Conservation (phyloP, 2,113 vertebrate genomes). For the Silurus meridionalis region DNA sequence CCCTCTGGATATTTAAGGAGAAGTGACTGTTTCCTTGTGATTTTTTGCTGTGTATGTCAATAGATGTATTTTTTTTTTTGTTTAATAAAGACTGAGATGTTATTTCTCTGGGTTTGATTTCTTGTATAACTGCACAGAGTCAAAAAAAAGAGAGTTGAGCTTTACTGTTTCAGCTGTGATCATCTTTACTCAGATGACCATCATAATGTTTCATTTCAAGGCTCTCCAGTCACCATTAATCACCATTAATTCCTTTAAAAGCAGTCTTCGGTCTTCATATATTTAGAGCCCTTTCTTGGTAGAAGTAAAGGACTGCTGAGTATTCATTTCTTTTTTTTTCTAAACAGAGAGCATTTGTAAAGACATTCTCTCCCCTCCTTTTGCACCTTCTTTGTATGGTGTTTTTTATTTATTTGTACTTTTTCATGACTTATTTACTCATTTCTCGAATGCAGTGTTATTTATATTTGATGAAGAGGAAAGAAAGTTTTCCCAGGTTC, state of each 20-base stretch:
- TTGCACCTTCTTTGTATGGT: slow-evolving; percentile 57
- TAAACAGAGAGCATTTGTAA: slow-evolving; percentile 52
- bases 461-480: slow-evolving; percentile 67
- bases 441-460: slow-evolving; percentile 56
- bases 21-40: slow-evolving; percentile 61
- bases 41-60: slow-evolving; percentile 52
- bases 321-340: neutral
- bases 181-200: slow-evolving; percentile 28
- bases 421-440: slow-evolving; percentile 75
- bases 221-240: slow-evolving; percentile 35
- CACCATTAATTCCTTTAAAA: slow-evolving; percentile 17
- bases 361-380: slow-evolving; percentile 38
- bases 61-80: neutral
- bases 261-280: slow-evolving; percentile 5
- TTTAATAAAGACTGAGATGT: slow-evolving; percentile 47
- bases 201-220: slow-evolving; percentile 42
- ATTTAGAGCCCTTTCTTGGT: neutral
- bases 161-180: slow-evolving; percentile 12
- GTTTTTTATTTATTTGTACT: slow-evolving; percentile 62
- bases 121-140: slow-evolving; percentile 40
- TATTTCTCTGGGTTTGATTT: slow-evolving; percentile 41
- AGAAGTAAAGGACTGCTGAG: neutral
- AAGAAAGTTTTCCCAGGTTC: slow-evolving; percentile 63
- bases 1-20: slow-evolving; percentile 59
- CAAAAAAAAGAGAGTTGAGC: slow-evolving; percentile 28